These are phyloP conservation scores for Noctua janthe DNA, from an alignment of 2,888 invertebrate genomes.

Conservation along the genomic window DNA sequence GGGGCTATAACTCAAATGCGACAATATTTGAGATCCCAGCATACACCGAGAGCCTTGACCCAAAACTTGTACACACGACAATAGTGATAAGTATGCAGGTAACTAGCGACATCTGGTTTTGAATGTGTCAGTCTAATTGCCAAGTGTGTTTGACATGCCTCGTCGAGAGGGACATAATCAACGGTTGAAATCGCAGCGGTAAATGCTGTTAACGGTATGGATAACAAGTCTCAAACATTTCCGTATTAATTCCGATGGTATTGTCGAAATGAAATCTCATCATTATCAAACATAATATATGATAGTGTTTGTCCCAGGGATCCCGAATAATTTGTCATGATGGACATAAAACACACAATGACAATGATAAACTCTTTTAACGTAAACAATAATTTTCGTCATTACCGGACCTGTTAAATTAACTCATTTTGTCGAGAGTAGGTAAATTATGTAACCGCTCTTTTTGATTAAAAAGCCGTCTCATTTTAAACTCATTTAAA, in stretches of 20 bases:
- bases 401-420: not conserved
- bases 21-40: conserved; percentile 55
- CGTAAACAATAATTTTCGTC: conserved; percentile 18
- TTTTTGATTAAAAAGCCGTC: conserved; percentile 38
- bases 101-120: conserved; percentile 21
- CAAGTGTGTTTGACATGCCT: not conserved
- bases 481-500: conserved; percentile 37
- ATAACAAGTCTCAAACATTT: not conserved
- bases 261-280: not conserved
- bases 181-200: not conserved
- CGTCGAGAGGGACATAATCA: not conserved
- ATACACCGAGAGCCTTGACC: conserved; percentile 36
- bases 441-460: conserved; percentile 20
- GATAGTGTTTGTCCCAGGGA: not conserved
- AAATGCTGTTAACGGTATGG: not conserved
- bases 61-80: conserved; percentile 12
- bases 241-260: not conserved
- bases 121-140: not conserved
- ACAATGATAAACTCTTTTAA: conserved; percentile 12
- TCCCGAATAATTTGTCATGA: not conserved
- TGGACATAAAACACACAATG: not conserved
- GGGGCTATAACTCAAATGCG: conserved; percentile 48
- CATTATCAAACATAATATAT: not conserved
- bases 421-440: conserved; percentile 10
- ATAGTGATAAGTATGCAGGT: conserved; percentile 9